A percentile compares a stretch with the other conserved stretches of the same genome.
Conservation (phyloP, 1,140 invertebrate species). For the Megalopta genalis region DNA sequence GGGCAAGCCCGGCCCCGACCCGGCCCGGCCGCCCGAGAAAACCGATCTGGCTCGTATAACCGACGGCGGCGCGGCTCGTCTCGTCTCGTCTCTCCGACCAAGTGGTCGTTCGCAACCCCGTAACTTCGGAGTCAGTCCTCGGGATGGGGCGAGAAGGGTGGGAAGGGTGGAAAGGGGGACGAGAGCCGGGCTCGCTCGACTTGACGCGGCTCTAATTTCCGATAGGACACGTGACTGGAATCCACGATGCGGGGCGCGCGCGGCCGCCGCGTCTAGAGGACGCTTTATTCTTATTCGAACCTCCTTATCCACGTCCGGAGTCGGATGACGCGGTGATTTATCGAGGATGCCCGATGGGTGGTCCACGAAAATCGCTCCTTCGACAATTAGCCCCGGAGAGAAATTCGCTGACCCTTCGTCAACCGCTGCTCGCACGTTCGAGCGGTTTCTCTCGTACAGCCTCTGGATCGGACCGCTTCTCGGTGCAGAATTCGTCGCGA, state of each 20-base stretch:
- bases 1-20: background rate
- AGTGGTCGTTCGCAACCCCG: slow-evolving; percentile 43
- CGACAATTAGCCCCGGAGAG: slow-evolving; percentile 15
- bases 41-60: slow-evolving; percentile 52
- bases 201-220: slow-evolving; percentile 75
- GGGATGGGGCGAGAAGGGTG: background rate
- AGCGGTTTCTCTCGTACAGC: too few species aligned
- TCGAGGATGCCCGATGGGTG: slow-evolving; percentile 36
- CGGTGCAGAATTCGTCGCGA: too few species aligned
- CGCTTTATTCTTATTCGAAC: slow-evolving; percentile 28
- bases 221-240: slow-evolving; percentile 75
- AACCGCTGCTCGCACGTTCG: too few species aligned
- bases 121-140: slow-evolving; percentile 53
- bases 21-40: slow-evolving; percentile 2
- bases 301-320: slow-evolving; percentile 32
- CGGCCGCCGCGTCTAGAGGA: slow-evolving; percentile 30
- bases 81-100: slow-evolving; percentile 9
- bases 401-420: background rate
- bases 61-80: background rate
- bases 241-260: slow-evolving; percentile 56
- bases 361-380: background rate
- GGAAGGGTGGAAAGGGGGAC: background rate
- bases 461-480: too few species aligned
- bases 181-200: slow-evolving; percentile 14
- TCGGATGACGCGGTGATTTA: slow-evolving; percentile 61